Base-by-base conservation (phyloP, 2,888 invertebrate genomes). In the Watsonalla cultraria region DNA sequence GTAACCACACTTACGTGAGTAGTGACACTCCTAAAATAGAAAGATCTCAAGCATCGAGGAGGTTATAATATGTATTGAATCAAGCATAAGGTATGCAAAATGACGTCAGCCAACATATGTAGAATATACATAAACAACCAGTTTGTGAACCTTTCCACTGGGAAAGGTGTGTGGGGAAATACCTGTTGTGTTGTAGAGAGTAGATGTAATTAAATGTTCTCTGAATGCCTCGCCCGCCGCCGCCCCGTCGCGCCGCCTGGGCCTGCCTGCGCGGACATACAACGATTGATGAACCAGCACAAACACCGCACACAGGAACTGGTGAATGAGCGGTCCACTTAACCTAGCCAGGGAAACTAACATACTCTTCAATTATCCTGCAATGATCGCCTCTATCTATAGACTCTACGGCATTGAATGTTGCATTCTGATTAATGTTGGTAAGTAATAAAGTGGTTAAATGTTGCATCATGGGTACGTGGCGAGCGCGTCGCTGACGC, bases 391-490 rank as follows among this genome's bases (percentile, higher is more conserved):
- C 63, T 56, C 60, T 57, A 65, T 59, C 62, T 58, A 55, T 58
- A 62, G 57, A 58, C 60, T 60, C 59, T 63, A 68, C 62, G 62
- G 64, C 70, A 66, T 49, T 46, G 66, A 68, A 62, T 68, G 62
- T 68, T 62, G 67, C 55, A 55, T 62, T 65, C 56, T 70, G 73
- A 80, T 24, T 24, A 24, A 24, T 24, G 24, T 80, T 76, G 78
- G 78, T 78, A 76, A 74, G 71, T 75, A 72, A 70, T 71, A 65
- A 71, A 65, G 56, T 66, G 66, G 72, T 69, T 70, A 68, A 66
- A 69, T 69, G 69, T 84, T 83, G 82, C 82, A 83, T 81, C 80
- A 82, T 68, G 71, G 60, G 62, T 70, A 68, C 69, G 70, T 69
- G 70, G 72, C 70, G 63, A 54, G 61, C 54, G 53, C 58, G 55